Evolutionary conservation across 2,113 vertebrate genomes (phyloP).

Genomic region (Mustela nigripes): DNA sequence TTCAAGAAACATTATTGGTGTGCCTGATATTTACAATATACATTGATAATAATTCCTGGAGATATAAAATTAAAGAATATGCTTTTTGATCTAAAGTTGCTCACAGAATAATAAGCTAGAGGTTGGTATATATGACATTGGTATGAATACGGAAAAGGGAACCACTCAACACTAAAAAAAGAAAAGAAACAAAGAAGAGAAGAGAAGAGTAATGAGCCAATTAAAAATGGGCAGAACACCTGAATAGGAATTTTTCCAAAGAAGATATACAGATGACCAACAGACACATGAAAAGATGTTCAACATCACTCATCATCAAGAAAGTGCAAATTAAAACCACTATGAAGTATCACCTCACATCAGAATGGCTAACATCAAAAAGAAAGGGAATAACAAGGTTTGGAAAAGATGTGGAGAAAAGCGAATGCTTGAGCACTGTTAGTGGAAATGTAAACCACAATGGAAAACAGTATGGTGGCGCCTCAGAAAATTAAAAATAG

Average conservation of each 20-base stretch:
- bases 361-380: background rate
- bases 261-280: background rate
- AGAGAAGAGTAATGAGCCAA: background rate
- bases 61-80: background rate
- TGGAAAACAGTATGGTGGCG: background rate
- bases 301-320: background rate
- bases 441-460: background rate
- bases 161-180: background rate
- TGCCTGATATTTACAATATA: background rate
- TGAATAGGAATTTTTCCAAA: background rate
- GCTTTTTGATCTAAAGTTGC: background rate
- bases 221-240: background rate
- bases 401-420: background rate
- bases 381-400: background rate
- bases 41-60: background rate
- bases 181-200: background rate
- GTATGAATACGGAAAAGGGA: background rate
- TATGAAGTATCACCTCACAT: background rate
- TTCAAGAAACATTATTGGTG: background rate
- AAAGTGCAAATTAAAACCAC: background rate
- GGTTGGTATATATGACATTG: background rate
- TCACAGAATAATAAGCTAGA: background rate
- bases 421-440: background rate
- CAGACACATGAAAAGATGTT: background rate
- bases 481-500: background rate